Base-by-base conservation (phyloP, 2,888 invertebrate genomes). In the Leuctra nigra region DNA sequence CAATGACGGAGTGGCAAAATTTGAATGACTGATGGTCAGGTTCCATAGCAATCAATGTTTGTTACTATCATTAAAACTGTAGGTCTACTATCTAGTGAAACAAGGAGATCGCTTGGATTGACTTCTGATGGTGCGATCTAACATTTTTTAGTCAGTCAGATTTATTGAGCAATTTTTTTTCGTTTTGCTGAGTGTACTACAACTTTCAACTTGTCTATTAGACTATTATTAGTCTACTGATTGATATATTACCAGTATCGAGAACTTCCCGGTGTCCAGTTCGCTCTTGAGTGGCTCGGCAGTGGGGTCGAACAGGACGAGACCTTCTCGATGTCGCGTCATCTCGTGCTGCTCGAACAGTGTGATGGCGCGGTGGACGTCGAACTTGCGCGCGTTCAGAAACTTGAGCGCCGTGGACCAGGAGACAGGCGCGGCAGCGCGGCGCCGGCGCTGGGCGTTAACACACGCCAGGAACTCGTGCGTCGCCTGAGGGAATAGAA, bases 341-440 rank as follows among this genome's bases (percentile, higher is more conserved):
- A 86, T 83, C 75, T 96, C 92, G 74, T 97, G 95, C 69, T 93
- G 91, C 66, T 91, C 84, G 74, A 91, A 96, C n/a, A 97, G 78
- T 14, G 88, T 84, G 54, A 95, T 80, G 57, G 96, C 95, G 64
- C 96, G 82, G 44, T 83, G 78, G 54, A 95, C 87, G 72, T 96
- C 95, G 72, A 96, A 97, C 77, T 97, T 97, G 64, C 96, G 83
- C 63, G 97, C 96, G 67, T 88, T 82, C 67, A 94, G 76, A 75
- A 94, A 94, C 29, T 29, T 29, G 29, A 29, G 6, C 7, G 29
- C 29, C 11, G 29, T 29, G 7, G 29, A 7, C 29, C 29, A 29
- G 7, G 29, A 29, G 6, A 29, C 29, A 11, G 29, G 29, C 7
- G 7, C 29, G 11, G 29, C 29, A 11, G 29, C 29, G 29, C 29